Evolutionary conservation across 1,140 invertebrate species (phyloP), one percentile per base, ranked within the genome.

Genomic region (Neotoxoptera formosana): DNA sequence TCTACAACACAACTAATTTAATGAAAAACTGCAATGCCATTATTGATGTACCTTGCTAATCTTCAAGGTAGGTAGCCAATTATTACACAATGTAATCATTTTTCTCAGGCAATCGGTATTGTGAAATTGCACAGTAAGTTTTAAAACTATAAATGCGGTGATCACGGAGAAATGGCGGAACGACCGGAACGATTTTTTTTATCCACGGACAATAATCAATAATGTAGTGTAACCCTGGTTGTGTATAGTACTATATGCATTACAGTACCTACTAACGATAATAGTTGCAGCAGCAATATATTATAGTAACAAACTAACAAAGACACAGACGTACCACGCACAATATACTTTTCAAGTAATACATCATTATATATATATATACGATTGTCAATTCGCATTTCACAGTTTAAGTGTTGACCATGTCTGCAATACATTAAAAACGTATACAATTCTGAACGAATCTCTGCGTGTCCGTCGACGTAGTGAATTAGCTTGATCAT

Each of bases 331-430:
- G 4, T 76, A 76, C 60, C 60, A 76, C 4, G 30, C n/a, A 30
- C 60, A 30, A 30, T 30, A 17, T 30, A 17, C 14, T 76, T 76
- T 76, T 76, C 14, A 17, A 20, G 6, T 76, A 76, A 76, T n/a
- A n/a, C 60, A 34, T 20, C 14, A 76, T 20, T 30, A 30, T 9
- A 11, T 56, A 53, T 4, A 4, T 67, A 67, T 76, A n/a, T n/a
- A n/a, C n/a, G 60, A 76, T 76, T 76, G n/a, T 76, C 60, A 76
- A 76, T 76, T 76, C 60, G 30, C 14, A 76, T 76, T 76, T 76
- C n/a, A 76, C 60, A 6, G 60, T 76, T 76, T 17, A 67, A 67
- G 14, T n/a, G 60, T 14, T 76, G 17, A 20, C 30, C 14, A 76
- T 76, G 60, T n/a, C 1, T 76, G n/a, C 17, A 30, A 30, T 76